These are phyloP conservation scores for mouse (Mus musculus) DNA, from an alignment of 2,113 vertebrate genomes.

Conservation along the genomic window GRCm39 chr2:82695001-82695500, in stretches of 20 bases:
- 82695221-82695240: conserved; percentile 13
- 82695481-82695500: background rate
- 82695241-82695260: conserved; percentile 65
- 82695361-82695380: conserved; percentile 56
- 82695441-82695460: background rate
- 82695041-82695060: background rate
- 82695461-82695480: background rate
- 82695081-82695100: background rate
- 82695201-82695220: conserved; percentile 30
- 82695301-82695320: conserved; percentile 56
- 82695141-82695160: conserved; percentile 60
- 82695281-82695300: conserved; percentile 33
- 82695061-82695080: fast-evolving
- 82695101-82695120: background rate
- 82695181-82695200: background rate
- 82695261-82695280: conserved; percentile 31
- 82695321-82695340: conserved; percentile 40
- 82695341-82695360: conserved; percentile 47
- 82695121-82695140: background rate
- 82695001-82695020: background rate
- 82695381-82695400: conserved; percentile 54
- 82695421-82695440: conserved; percentile 66
- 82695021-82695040: background rate
- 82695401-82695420: conserved; percentile 37
- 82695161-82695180: conserved; percentile 69